Base-by-base conservation (phyloP, 1,140 invertebrate species). In the Dinoponera quadriceps region DNA sequence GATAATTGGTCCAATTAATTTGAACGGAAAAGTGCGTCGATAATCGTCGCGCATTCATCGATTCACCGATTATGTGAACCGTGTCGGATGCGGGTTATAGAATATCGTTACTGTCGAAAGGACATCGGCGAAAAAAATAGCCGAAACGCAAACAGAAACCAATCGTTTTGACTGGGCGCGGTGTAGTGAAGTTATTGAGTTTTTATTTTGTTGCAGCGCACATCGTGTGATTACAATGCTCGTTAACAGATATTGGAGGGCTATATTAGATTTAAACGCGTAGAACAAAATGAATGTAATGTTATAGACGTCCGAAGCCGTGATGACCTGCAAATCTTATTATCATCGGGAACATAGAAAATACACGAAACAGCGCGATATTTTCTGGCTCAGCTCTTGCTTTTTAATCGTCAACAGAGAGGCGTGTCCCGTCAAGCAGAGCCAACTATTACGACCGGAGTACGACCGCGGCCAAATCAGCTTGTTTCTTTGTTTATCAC, bases 1-100 rank as follows among this genome's bases (percentile, higher is more conserved):
- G 91, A 87, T 94, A 94, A 93, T 94, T 94, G 93, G 92, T 89
- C 93, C 93, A 94, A 94, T 94, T 93, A 94, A 93, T 93, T 91
- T 90, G 90, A 92, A 88, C 90, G 88, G 91, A 93, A 92, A 93
- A 92, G 86, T 89, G 88, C 91, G 88, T 90, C 89, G 90, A 92
- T 92, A 90, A 93, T 92, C 87, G 85, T 89, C 82, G 82, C 59
- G 85, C 87, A 88, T 91, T 90, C 88, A 88, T 84, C 89, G 73
- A 88, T 86, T 87, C 86, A 82, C 85, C 86, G 87, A 88, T 88
- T 88, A 88, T 85, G 88, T 86, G 85, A 71, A 86, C 86, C 84
- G 71, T 88, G 86, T 84, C 75, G 78, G 80, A 89, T 89, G 88
- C 84, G 89, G 84, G 88, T 87, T 89, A 86, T 85, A 81, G 86